Evolutionary conservation across 2,888 invertebrate species (phyloP), one percentile per base, ranked within the genome.

Genomic region (Spodoptera littoralis): DNA sequence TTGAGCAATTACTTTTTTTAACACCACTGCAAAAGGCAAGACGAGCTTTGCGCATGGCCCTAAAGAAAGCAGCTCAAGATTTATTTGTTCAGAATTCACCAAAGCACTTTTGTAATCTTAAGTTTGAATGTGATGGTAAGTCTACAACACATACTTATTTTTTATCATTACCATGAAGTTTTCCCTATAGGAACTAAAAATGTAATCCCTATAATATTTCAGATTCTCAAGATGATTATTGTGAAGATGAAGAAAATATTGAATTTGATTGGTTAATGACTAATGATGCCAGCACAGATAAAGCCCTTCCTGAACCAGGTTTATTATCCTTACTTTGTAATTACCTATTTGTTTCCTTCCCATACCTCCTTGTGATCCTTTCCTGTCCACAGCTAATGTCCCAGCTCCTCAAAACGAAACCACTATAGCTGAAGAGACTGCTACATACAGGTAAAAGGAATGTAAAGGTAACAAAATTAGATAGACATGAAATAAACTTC

Each of bases 1-100:
- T 81, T 54, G 92, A 92, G 44, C 89, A 90, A 64, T 67, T 84
- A 45, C 70, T 87, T 12, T 87, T 83, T 67, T 70, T 95, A 67
- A 93, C 89, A 76, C 95, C 88, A 48, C 88, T 91, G 76, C 94
- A 90, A 88, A 95, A 92, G 85, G 95, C 90, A 58, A 93, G 92
- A 52, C 92, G 83, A 76, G 94, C 91, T 77, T 88, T 90, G 67
- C 90, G 79, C 60, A 83, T 86, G 73, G 95, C 92, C 73, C 86
- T 93, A 62, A 91, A 87, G 80, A 92, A 89, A 83, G 95, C 92
- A 63, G 87, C 92, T 12, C 90, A 92, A 72, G 89, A 95, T 76
- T 80, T 92, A 52, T 88, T 84, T 66, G 80, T 86, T 24, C 87
- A 90, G 74, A 84, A 82, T 73, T 86, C 90, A 51, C 83, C 91